Evolutionary conservation across 2,113 vertebrate genomes (phyloP).

Genomic region (Otis tarda): DNA sequence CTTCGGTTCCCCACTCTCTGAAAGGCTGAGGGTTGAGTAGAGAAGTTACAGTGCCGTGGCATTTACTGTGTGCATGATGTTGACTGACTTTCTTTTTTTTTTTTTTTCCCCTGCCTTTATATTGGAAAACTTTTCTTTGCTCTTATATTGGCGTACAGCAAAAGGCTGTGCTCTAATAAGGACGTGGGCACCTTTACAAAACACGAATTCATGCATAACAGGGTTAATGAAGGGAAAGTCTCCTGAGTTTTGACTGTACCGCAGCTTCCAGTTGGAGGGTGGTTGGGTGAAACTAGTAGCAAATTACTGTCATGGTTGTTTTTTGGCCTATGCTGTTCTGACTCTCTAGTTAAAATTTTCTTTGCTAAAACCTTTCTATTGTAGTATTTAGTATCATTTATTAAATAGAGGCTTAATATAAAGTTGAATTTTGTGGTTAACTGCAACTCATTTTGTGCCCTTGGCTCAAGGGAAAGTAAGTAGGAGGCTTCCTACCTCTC

Average conservation of each 20-base stretch:
- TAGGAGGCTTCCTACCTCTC: not conserved
- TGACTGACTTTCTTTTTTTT: not conserved
- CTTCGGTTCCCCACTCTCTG: accelerated
- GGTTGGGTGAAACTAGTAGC: not conserved
- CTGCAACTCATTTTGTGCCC: constrained; percentile 51
- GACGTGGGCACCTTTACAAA: not conserved
- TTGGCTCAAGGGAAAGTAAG: constrained; percentile 22
- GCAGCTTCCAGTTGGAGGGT: not conserved
- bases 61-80: not conserved
- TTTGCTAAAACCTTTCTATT: not conserved
- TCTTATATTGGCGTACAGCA: not conserved
- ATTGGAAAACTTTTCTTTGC: not conserved
- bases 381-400: constrained; percentile 22
- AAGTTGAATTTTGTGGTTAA: constrained; percentile 36
- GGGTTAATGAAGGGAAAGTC: not conserved
- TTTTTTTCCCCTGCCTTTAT: not conserved
- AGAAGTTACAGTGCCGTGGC: not conserved
- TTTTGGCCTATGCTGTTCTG: not conserved
- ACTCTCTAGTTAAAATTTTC: not conserved
- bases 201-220: not conserved
- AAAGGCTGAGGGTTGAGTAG: not conserved
- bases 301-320: not conserved
- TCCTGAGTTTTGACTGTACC: not conserved
- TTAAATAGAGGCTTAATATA: constrained; percentile 10
- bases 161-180: not conserved